phyloP scores from a whole-genome alignment of 2,113 vertebrate species.

The Gila orcuttii region DNA sequence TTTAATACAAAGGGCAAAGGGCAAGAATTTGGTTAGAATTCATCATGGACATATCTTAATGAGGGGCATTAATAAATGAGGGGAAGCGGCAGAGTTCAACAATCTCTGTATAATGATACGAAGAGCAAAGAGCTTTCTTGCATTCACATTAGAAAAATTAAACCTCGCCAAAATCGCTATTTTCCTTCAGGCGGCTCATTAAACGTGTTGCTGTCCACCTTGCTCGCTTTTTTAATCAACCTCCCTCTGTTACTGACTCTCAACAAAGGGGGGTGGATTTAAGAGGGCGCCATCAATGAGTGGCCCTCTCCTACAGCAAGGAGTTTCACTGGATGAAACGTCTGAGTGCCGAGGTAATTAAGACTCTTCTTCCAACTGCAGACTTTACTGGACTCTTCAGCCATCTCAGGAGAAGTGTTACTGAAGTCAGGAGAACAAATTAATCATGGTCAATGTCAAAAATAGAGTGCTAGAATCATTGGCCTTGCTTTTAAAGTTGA shows the following conservation, averaged over 20 bases:
- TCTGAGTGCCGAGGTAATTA: slow-evolving; percentile 53
- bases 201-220: slow-evolving; percentile 48
- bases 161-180: slow-evolving; percentile 46
- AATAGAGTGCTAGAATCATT: slow-evolving; percentile 13
- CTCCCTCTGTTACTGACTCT: slow-evolving; percentile 18
- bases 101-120: slow-evolving; percentile 29
- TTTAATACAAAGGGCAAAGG: slow-evolving; percentile 8
- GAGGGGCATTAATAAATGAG: slow-evolving; percentile 49
- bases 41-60: slow-evolving; percentile 27
- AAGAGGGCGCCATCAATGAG: slow-evolving; percentile 21
- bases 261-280: slow-evolving; percentile 28
- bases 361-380: slow-evolving; percentile 41
- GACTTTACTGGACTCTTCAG: slow-evolving; percentile 51
- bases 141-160: slow-evolving; percentile 48
- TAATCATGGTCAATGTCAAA: slow-evolving; percentile 32
- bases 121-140: slow-evolving; percentile 23
- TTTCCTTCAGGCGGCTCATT: slow-evolving; percentile 51
- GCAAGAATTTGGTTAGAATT: slow-evolving; percentile 8
- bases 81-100: slow-evolving; percentile 24
- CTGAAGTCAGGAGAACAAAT: slow-evolving; percentile 39
- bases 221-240: slow-evolving; percentile 50
- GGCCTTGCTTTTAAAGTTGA: slow-evolving; percentile 2
- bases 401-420: slow-evolving; percentile 38
- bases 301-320: slow-evolving; percentile 28
- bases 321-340: slow-evolving; percentile 37